Evolutionary conservation across 2,888 invertebrate species (phyloP).

Genomic region (Tenthredo livida): DNA sequence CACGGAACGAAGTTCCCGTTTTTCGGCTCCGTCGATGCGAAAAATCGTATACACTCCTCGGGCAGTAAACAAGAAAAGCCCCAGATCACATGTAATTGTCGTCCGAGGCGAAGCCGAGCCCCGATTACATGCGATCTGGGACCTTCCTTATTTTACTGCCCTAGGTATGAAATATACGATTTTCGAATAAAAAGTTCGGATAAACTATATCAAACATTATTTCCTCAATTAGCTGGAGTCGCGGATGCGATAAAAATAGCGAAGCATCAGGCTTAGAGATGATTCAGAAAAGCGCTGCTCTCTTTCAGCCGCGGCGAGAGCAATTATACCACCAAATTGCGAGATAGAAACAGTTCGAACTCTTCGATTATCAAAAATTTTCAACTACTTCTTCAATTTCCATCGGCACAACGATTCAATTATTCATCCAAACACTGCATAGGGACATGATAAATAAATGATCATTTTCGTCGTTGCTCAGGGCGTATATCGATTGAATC

Average conservation of each 20-base stretch:
- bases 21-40: too few species aligned
- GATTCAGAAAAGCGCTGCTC: too few species aligned
- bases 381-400: not conserved
- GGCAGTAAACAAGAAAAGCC: too few species aligned
- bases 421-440: not conserved
- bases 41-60: too few species aligned
- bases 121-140: too few species aligned
- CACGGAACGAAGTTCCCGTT: too few species aligned
- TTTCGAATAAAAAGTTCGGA: not conserved
- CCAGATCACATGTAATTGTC: too few species aligned
- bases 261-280: not conserved
- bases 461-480: not conserved
- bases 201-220: not conserved
- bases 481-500: not conserved
- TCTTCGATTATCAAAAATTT: not conserved
- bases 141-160: too few species aligned
- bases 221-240: not conserved
- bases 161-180: too few species aligned
- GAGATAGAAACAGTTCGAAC: not conserved
- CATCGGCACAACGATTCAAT: not conserved
- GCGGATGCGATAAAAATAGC: not conserved
- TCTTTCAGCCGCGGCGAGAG: too few species aligned
- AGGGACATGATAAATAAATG: not conserved
- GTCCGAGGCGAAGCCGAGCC: too few species aligned
- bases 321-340: too few species aligned